These are phyloP conservation scores for Macroramphosus scolopax DNA, from an alignment of 2,797 vertebrate genomes.

Conservation along the genomic window DNA sequence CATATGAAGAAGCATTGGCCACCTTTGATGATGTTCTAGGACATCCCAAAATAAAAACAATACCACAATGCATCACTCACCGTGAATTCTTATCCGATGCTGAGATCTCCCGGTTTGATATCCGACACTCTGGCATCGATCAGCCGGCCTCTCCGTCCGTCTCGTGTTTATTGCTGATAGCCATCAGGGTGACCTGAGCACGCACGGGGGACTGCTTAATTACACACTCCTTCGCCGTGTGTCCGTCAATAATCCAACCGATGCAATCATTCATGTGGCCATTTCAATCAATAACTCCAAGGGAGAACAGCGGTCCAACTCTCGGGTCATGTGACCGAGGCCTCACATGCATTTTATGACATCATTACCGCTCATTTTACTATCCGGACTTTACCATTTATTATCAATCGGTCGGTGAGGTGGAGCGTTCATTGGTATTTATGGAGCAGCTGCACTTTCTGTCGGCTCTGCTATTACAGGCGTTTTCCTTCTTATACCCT, in stretches of 20 bases:
- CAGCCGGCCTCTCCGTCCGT: conserved; percentile 13
- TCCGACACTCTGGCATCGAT: conserved; percentile 58
- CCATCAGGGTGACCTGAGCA: conserved; percentile 57
- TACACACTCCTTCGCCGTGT: conserved; percentile 53
- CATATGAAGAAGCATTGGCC: conserved; percentile 26
- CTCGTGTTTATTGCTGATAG: conserved; percentile 63
- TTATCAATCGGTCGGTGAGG: conserved; percentile 23
- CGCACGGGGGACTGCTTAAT: conserved; percentile 70
- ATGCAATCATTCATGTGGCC: conserved; percentile 66
- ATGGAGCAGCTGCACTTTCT: too few species aligned
- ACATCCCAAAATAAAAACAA: too few species aligned
- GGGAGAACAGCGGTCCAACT: conserved; percentile 31
- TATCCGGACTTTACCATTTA: conserved; percentile 30
- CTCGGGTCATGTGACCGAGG: conserved; percentile 13
- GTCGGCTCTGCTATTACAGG: too few species aligned
- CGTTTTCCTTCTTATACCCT: neutral
- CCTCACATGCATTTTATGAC: conserved; percentile 28
- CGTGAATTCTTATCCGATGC: too few species aligned
- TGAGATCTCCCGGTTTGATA: conserved; percentile 57
- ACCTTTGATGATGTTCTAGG: too few species aligned
- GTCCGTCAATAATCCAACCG: conserved; percentile 62
- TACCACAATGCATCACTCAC: too few species aligned
- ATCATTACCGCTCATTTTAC: conserved; percentile 34
- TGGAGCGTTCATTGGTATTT: conserved; percentile 10
- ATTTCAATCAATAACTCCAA: conserved; percentile 59